Evolutionary conservation across 2,888 invertebrate genomes (phyloP).

Genomic region (Parelbella ahira): DNA sequence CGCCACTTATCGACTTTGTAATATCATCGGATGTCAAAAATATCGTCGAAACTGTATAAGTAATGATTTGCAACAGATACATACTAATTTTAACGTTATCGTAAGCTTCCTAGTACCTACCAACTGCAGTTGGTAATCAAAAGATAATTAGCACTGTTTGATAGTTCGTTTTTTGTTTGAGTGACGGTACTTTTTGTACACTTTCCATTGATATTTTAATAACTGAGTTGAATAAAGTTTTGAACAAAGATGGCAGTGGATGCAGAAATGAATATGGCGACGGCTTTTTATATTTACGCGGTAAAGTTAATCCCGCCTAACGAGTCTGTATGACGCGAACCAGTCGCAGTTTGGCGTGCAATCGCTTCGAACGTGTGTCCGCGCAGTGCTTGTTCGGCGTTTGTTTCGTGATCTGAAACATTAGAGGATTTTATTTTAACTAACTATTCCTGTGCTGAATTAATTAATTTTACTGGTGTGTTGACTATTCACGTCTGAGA

Average conservation of each 20-base stretch:
- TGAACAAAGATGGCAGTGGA: constrained; percentile 9
- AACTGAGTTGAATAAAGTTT: no score
- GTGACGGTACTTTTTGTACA: neutral
- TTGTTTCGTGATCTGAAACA: constrained; percentile 15
- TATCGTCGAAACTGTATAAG: neutral
- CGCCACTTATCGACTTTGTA: neutral
- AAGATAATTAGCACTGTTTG: constrained; percentile 3
- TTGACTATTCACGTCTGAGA: constrained; percentile 3
- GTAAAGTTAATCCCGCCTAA: constrained; percentile 10
- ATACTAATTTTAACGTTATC: constrained; percentile 1
- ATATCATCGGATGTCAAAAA: neutral
- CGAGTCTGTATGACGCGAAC: constrained; percentile 4
- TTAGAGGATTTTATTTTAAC: constrained; percentile 8
- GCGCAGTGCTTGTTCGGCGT: neutral
- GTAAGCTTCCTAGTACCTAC: neutral
- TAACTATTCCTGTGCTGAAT: constrained; percentile 2
- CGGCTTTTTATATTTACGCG: constrained; percentile 1
- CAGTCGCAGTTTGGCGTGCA: constrained; percentile 65
- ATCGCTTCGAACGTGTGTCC: constrained; percentile 37
- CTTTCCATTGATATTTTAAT: neutral
- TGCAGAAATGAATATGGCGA: constrained; percentile 22
- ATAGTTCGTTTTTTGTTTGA: constrained; percentile 1
- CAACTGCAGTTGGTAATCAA: constrained; percentile 2
- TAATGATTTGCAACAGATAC: constrained; percentile 7
- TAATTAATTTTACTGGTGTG: constrained; percentile 7